Conservation (phyloP, 1,140 invertebrate species). For the Pomacea maculata region DNA sequence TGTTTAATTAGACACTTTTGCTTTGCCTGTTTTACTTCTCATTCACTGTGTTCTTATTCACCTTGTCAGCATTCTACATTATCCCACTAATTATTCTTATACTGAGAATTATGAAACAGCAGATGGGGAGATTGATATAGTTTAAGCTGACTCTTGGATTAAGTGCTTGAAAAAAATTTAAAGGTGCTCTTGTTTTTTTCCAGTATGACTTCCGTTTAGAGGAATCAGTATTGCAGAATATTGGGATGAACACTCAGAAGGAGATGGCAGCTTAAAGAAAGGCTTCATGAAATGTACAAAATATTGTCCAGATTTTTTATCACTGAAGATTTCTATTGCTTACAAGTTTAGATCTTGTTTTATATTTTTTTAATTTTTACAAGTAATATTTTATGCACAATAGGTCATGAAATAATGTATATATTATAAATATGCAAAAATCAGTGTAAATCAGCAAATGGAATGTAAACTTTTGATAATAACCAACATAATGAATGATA, state of each 20-base stretch:
- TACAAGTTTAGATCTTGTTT: not conserved
- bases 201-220: conserved; percentile 11
- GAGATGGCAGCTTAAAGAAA: not conserved
- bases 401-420: too few relatives aligned
- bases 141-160: not conserved
- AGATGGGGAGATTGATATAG: too few relatives aligned
- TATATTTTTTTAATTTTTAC: too few relatives aligned
- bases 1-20: too few relatives aligned
- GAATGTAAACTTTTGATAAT: too few relatives aligned
- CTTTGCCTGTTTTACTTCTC: too few relatives aligned
- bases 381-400: too few relatives aligned
- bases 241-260: not conserved
- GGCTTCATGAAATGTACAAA: not conserved
- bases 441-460: too few relatives aligned
- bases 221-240: conserved; percentile 10
- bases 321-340: not conserved
- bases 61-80: not conserved
- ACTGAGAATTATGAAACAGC: too few relatives aligned
- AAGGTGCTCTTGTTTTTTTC: not conserved
- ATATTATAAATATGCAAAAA: too few relatives aligned
- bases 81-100: not conserved
- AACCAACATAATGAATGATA: too few relatives aligned
- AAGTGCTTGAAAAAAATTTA: not conserved
- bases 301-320: not conserved
- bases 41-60: too few relatives aligned